Conservation (phyloP, 2,797 vertebrate genomes). For the Silurus aristotelis region DNA sequence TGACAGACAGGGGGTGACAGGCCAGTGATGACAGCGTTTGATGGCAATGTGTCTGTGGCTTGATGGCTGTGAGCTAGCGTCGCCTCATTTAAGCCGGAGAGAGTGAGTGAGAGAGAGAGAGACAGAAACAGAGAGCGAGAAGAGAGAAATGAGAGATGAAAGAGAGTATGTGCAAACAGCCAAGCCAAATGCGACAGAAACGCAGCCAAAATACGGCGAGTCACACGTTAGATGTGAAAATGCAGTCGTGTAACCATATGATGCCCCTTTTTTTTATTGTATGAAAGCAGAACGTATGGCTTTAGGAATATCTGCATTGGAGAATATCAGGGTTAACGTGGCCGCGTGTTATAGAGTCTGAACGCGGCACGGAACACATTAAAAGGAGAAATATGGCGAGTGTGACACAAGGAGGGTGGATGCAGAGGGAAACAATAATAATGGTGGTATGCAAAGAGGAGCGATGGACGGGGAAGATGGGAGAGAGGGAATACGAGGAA, state of each 20-base stretch:
- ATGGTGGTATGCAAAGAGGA: constrained; percentile 35
- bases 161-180: constrained; percentile 47
- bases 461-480: constrained; percentile 11
- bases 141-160: constrained; percentile 27
- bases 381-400: constrained; percentile 12
- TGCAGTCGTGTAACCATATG: constrained; percentile 57
- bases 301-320: constrained; percentile 40
- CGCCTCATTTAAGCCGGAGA: constrained; percentile 52
- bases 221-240: constrained; percentile 59
- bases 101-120: constrained; percentile 17
- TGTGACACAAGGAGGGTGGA: constrained; percentile 14
- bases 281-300: constrained; percentile 46
- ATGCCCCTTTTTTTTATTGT: constrained; percentile 43
- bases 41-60: constrained; percentile 59
- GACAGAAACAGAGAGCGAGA: constrained; percentile 19
- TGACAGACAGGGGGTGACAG: constrained; percentile 65
- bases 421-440: constrained; percentile 32
- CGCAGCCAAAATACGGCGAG: constrained; percentile 51
- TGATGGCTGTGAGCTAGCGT: constrained; percentile 53
- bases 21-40: constrained; percentile 61
- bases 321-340: constrained; percentile 15
- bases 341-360: not conserved
- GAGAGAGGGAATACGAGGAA: constrained; percentile 47
- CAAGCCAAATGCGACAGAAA: constrained; percentile 54
- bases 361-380: not conserved